These are phyloP conservation scores for Saturnia pavonia DNA, from an alignment of 2,888 invertebrate species.

Conservation along the genomic window DNA sequence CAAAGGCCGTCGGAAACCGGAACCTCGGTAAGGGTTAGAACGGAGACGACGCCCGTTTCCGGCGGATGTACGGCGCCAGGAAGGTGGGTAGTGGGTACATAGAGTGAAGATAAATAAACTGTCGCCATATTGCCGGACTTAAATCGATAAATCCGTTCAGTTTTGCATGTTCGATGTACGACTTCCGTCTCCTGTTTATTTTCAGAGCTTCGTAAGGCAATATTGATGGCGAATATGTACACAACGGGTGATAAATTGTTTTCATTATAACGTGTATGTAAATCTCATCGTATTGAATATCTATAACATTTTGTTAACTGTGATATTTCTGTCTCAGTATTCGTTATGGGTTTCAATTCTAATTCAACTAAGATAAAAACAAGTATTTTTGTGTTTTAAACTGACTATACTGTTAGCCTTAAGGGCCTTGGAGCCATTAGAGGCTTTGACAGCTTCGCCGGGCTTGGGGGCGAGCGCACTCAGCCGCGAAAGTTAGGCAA, in stretches of 20 bases:
- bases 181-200: slow-evolving; percentile 78
- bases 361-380: too few species aligned
- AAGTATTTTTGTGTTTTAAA: too few species aligned
- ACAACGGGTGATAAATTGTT: slow-evolving; percentile 12
- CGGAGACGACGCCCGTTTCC: slow-evolving; percentile 79
- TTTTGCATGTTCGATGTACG: slow-evolving; percentile 73
- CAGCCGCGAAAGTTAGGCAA: too few species aligned
- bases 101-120: slow-evolving; percentile 71
- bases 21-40: slow-evolving; percentile 79
- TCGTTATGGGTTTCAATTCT: neutral
- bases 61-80: slow-evolving; percentile 78
- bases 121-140: slow-evolving; percentile 75
- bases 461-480: too few species aligned
- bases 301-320: neutral
- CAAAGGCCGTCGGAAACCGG: slow-evolving; percentile 78
- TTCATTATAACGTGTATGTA: neutral
- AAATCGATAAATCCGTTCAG: slow-evolving; percentile 76
- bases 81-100: slow-evolving; percentile 61
- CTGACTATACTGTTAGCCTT: too few species aligned
- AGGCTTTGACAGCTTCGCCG: too few species aligned
- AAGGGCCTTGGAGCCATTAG: too few species aligned
- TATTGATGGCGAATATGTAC: slow-evolving; percentile 9
- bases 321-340: neutral
- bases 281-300: neutral
- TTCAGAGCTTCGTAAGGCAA: slow-evolving; percentile 27